These are phyloP conservation scores for Nemotelus pantherinus DNA, from an alignment of 2,888 invertebrate species.

Conservation along the genomic window DNA sequence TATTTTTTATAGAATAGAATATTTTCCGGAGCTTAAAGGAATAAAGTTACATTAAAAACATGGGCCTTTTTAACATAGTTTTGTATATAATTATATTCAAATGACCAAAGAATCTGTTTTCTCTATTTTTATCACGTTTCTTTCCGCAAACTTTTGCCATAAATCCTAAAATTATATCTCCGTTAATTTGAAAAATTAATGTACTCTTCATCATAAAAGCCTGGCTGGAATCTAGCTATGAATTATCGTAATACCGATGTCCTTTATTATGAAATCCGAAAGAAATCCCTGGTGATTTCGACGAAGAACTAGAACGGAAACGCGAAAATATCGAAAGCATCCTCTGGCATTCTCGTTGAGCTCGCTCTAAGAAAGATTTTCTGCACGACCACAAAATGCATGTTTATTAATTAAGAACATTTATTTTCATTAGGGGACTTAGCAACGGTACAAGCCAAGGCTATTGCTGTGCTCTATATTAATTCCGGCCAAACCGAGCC, in stretches of 20 bases:
- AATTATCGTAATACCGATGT: constrained; percentile 3
- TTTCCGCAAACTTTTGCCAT: background rate
- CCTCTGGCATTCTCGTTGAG: background rate
- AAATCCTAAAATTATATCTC: background rate
- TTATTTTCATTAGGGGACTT: constrained; percentile 65
- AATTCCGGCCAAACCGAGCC: background rate
- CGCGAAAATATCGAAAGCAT: background rate
- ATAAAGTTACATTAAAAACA: too few relatives aligned
- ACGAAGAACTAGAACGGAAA: background rate
- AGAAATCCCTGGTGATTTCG: constrained; percentile 19
- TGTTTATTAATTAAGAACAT: constrained; percentile 66
- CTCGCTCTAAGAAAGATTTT: constrained; percentile 4
- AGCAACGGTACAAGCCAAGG: constrained; percentile 45
- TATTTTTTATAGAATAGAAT: too few relatives aligned
- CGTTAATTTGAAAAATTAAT: constrained; percentile 28
- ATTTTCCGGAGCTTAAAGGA: too few relatives aligned
- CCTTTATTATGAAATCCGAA: background rate
- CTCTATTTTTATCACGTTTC: background rate
- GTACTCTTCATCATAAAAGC: constrained; percentile 15
- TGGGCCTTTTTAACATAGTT: too few relatives aligned
- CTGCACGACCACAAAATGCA: constrained; percentile 62
- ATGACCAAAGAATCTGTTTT: background rate
- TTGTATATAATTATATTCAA: too few relatives aligned
- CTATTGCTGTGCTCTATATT: background rate
- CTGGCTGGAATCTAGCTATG: background rate